Base-by-base conservation (phyloP, 37 sponge, comb jelly and placozoan species). In the Haliclona indistincta region DNA sequence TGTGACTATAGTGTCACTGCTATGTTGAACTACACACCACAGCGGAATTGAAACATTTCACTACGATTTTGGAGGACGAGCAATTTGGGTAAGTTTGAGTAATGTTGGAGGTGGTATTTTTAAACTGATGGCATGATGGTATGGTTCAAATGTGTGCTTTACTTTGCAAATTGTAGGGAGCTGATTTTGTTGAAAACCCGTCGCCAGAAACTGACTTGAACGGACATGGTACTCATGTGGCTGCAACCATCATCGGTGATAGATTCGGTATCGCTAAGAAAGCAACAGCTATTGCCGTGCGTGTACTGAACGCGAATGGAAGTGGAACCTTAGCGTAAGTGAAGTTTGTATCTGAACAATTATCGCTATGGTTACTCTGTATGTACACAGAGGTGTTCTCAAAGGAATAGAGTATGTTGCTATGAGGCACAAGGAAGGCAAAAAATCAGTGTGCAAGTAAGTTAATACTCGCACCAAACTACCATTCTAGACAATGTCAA, bases 191-290 rank as follows among this genome's bases (percentile, higher is more conserved):
- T 25, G 87, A 80, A 30, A 75, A 36, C 20, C 70, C 76, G 26
- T 81, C 85, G 11, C 70, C 70, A 26, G 23, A 4, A 25, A 74
- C 67, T 74, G 89, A 88, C 41, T 54, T 44, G 17, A 83, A 89
- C 61, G 89, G 89, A 2, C 89, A 89, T 68, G 89, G 89, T 6
- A 89, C 89, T 17, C 89, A 89, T 33, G 84, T 89, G 22, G 89
- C 89, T 37, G 89, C 84, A 74, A 53, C 8, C 56, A 11, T 0
- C 11, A 32, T 26, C 0, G 2, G 4, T 55, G 7, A 75, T 29
- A 67, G 67, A 10, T 90, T 52, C 29, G 91, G 91, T 2, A 30
- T 90, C 15, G 91, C 91, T 8, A 80, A 32, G 60, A 69, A 52
- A 38, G 86, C 81, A 13, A 85, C 86, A 25, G 38, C 82, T 60